Evolutionary conservation across 2,113 vertebrate genomes (phyloP), one percentile per base, ranked within the genome.

Genomic region (Syngnathus typhle): DNA sequence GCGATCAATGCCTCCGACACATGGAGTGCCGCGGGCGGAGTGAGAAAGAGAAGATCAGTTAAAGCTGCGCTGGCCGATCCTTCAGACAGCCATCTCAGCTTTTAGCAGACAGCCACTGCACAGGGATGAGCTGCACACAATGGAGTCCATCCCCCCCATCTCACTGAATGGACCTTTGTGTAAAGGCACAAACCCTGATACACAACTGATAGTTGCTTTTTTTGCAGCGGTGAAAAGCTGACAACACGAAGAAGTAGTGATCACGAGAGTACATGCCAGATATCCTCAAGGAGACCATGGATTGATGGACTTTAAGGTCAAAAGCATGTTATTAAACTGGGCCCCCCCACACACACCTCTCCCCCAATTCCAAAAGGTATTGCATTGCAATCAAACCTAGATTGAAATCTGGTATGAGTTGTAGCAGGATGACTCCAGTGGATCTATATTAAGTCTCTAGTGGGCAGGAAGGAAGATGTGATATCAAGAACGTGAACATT

Each of bases 1-100:
- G 72, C 85, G 81, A 89, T 91, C 90, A 84, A 89, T 88, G 88
- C 78, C 79, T 82, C 70, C 81, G 71, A 86, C 82, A 80, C 79
- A 76, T 43, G 70, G 67, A 75, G 81, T 49, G 67, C 82, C 78
- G 56, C 55, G 27, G 82, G 84, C 74, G 60, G 65, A 69, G 72
- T 60, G 77, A 81, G 76, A 72, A 74, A 79, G 73, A 68, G 80
- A 70, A 67, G 77, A 79, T 82, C 74, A 75, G 69, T 82, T 71
- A 80, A 71, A 79, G 76, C 72, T 10, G 60, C 3, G 55, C 76
- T 71, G 72, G 82, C 74, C 68, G 39, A 84, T 76, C 65, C 72
- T 70, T 79, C 70, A 71, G 80, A 83, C 85, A 69, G 73, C 78
- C 76, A 70, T 82, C 72, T 55, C 65, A 64, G 77, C 71, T 66